phyloP scores from a whole-genome alignment of 2,888 invertebrate species.

The Eupithecia tripunctaria region DNA sequence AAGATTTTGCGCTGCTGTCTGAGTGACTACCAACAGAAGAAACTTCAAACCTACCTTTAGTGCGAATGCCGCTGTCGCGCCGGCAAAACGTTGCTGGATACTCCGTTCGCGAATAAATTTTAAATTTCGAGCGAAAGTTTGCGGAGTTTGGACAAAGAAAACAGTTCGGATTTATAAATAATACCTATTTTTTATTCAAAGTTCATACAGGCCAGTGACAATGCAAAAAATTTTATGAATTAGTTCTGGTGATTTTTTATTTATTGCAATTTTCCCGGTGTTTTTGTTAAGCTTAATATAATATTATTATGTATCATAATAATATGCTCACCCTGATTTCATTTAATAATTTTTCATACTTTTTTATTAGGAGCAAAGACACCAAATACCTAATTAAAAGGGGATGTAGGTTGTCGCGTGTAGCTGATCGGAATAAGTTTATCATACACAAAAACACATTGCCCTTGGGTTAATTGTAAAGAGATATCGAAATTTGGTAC shows the following conservation, averaged over 20 bases:
- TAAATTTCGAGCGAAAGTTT: slow-evolving; percentile 28
- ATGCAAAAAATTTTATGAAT: background rate
- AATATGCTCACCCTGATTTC: background rate
- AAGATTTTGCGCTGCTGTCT: slow-evolving; percentile 34
- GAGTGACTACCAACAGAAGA: slow-evolving; percentile 13
- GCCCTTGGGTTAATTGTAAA: background rate
- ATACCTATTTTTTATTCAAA: background rate
- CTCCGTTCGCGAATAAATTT: slow-evolving; percentile 46
- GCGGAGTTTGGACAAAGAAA: slow-evolving; percentile 25
- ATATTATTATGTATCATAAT: no score
- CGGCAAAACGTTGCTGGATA: slow-evolving; percentile 59
- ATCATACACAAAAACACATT: background rate
- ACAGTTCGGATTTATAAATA: slow-evolving; percentile 13
- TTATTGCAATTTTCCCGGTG: background rate
- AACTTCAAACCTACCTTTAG: slow-evolving; percentile 46
- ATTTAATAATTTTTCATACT: background rate
- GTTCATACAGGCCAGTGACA: slow-evolving; percentile 23
- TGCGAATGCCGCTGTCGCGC: slow-evolving; percentile 62
- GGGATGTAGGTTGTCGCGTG: background rate
- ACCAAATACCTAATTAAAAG: background rate
- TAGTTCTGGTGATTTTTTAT: background rate
- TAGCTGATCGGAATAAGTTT: background rate
- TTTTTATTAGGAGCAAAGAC: background rate
- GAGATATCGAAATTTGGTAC: background rate
- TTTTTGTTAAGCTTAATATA: background rate